phyloP scores from a whole-genome alignment of 1,140 invertebrate species.

The Bombus soroeensis region DNA sequence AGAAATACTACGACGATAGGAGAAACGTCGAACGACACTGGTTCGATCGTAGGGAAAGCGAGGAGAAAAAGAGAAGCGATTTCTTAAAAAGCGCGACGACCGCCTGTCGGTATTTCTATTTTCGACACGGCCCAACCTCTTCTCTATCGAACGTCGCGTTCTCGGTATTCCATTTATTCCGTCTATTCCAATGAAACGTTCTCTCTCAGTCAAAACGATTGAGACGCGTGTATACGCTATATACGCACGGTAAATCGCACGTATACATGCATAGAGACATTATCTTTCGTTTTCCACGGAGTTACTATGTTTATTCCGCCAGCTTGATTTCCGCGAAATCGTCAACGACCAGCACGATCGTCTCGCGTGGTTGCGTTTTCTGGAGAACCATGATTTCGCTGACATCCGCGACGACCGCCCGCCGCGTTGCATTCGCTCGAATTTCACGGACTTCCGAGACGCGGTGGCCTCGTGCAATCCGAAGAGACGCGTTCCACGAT shows the following conservation, averaged over 20 bases:
- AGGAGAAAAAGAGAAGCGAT: neutral
- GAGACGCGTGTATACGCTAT: neutral
- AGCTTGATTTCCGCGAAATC: constrained; percentile 52
- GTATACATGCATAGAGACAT: neutral
- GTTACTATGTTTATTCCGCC: neutral
- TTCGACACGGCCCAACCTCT: neutral
- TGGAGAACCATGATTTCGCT: constrained; percentile 19
- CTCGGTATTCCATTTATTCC: constrained; percentile 38
- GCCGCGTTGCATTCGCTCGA: constrained; percentile 30
- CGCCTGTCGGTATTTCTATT: neutral
- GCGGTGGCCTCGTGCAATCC: neutral
- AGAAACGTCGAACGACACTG: constrained; percentile 9
- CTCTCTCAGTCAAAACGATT: neutral
- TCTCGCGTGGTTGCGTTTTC: constrained; percentile 45
- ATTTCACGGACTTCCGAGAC: neutral
- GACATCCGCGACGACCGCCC: neutral
- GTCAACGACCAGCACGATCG: neutral
- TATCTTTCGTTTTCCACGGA: constrained; percentile 24
- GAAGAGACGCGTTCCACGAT: neutral
- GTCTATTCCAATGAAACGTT: constrained; percentile 26
- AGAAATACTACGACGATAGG: neutral
- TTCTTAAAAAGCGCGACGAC: neutral
- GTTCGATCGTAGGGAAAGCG: too few relatives aligned
- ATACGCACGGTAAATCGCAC: too few relatives aligned
- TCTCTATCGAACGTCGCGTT: neutral